A percentile compares a stretch with the other conserved stretches of the same genome.
Evolutionary conservation across 2,113 vertebrate genomes (phyloP).

Genomic region (Sinocyclocheilus anophthalmus): DNA sequence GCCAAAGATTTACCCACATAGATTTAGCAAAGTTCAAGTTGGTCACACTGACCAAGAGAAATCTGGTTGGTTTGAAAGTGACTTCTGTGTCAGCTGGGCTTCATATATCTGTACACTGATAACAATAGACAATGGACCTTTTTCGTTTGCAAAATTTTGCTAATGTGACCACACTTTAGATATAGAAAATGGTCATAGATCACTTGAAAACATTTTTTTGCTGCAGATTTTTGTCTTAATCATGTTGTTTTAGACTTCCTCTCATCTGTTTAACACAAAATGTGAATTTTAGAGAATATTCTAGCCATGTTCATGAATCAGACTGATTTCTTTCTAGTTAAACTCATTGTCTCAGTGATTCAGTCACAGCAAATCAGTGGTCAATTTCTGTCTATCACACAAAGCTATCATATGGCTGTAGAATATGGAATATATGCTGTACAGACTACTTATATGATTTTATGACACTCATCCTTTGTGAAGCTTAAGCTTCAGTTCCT

Average conservation of each 20-base stretch:
- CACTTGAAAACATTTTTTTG: neutral
- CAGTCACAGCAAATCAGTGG: neutral
- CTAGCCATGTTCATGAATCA: neutral
- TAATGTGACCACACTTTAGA: too few relatives aligned
- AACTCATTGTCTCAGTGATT: neutral
- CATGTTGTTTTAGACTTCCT: neutral
- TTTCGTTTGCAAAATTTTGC: too few relatives aligned
- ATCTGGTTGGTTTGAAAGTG: too few relatives aligned
- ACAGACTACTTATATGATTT: neutral
- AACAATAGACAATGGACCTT: too few relatives aligned
- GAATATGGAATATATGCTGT: neutral
- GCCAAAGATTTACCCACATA: too few relatives aligned
- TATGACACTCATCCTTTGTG: neutral
- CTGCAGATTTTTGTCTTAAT: neutral
- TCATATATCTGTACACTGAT: too few relatives aligned
- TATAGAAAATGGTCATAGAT: too few relatives aligned
- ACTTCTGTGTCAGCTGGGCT: too few relatives aligned
- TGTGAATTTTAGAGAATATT: neutral
- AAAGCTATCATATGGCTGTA: neutral
- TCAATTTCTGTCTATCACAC: neutral
- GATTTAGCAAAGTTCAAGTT: too few relatives aligned
- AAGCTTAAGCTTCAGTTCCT: slow-evolving; percentile 2
- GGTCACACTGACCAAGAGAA: too few relatives aligned
- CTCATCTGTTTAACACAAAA: neutral
- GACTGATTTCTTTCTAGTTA: neutral